Conservation (phyloP, 2,113 vertebrate genomes). For the Propithecus coquereli region DNA sequence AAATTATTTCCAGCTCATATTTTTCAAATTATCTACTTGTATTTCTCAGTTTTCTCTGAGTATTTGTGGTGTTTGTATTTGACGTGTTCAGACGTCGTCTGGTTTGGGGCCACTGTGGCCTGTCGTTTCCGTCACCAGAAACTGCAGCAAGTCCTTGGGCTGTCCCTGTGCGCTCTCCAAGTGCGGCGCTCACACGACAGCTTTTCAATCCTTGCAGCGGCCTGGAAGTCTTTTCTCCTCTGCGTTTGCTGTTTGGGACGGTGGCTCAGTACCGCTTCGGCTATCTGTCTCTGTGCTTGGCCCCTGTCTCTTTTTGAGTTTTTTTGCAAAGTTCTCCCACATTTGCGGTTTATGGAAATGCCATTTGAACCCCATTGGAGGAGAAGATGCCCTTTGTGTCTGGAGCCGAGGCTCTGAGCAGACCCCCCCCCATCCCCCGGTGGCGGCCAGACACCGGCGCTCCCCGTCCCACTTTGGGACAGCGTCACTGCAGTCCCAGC, state of each 20-base stretch:
- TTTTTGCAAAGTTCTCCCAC: not conserved
- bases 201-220: too few species aligned
- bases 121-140: not conserved
- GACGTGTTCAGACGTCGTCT: too few species aligned
- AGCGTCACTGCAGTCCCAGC: too few species aligned
- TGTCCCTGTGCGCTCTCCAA: too few species aligned
- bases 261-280: too few species aligned
- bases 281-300: not conserved
- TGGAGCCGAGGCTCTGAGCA: not conserved
- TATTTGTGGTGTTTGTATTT: not conserved
- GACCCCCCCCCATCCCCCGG: too few species aligned
- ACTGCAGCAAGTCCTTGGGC: not conserved
- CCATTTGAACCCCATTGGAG: too few species aligned
- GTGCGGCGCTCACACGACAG: accelerated
- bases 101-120: not conserved
- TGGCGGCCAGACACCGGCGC: too few species aligned
- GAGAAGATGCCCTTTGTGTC: not conserved
- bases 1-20: not conserved
- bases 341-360: not conserved
- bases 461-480: too few species aligned
- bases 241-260: accelerated
- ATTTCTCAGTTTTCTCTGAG: not conserved
- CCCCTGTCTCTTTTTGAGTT: not conserved
- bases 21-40: not conserved
- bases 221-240: not conserved